A percentile compares a stretch with the other conserved stretches of the same genome.
phyloP scores from a whole-genome alignment of 2,797 vertebrate species.

The Hypotaenidia philippensis region DNA sequence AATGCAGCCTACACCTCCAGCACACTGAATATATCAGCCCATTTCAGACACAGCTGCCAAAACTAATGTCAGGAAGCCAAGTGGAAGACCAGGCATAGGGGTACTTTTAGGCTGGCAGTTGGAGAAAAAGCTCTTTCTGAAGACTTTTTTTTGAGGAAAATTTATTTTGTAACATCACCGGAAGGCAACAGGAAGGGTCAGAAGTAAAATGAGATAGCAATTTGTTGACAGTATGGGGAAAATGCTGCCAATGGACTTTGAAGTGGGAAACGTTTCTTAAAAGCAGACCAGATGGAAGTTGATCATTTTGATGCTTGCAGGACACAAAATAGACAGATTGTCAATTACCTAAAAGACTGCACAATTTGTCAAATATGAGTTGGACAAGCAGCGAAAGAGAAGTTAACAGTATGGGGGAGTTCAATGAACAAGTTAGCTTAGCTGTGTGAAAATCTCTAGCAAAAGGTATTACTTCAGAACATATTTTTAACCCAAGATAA shows the following conservation, averaged over 20 bases:
- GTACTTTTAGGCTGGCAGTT: neutral
- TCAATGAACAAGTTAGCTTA: neutral
- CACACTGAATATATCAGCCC: neutral
- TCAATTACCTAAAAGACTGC: constrained; percentile 23
- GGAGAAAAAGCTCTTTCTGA: neutral
- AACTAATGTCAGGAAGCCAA: neutral
- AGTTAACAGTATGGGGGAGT: neutral
- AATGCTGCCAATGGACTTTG: neutral
- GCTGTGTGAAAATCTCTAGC: neutral
- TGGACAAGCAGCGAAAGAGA: neutral
- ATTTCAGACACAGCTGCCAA: neutral
- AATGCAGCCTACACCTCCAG: neutral
- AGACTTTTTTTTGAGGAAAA: neutral
- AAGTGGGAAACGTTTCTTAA: constrained; percentile 28
- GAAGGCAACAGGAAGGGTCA: constrained; percentile 1
- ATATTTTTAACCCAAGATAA: neutral
- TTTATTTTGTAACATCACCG: neutral
- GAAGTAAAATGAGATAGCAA: constrained; percentile 16
- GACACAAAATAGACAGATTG: constrained; percentile 9
- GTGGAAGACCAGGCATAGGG: neutral
- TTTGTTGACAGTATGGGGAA: neutral
- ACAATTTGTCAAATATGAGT: neutral
- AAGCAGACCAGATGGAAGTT: constrained; percentile 1
- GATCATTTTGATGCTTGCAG: constrained; percentile 4
- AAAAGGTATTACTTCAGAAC: neutral